Evolutionary conservation across 2,888 invertebrate genomes (phyloP), one percentile per base, ranked within the genome.

Genomic region (Latrodectus elegans): DNA sequence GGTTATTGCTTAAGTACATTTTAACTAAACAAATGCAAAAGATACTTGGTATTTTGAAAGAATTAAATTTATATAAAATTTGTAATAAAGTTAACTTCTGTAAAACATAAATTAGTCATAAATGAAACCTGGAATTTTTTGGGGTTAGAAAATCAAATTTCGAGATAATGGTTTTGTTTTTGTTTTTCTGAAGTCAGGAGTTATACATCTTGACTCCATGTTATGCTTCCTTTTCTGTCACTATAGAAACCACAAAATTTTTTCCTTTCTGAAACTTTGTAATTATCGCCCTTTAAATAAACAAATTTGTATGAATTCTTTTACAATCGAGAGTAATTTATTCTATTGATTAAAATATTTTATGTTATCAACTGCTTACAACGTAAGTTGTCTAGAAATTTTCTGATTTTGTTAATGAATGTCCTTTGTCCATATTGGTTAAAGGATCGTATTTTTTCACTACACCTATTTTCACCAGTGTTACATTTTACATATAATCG

Each of bases 161-260:
- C 22, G 22, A 22, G 22, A 22, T 22, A 22, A 22, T 22, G 22
- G 22, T 22, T 22, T 22, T 22, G 22, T 22, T 22, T 22, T 22
- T 1, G 1, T 1, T 22, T 22, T 22, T 22, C 22, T 22, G 22
- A 22, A 22, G 22, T 22, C 22, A 81, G 68, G 52, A 52, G 15
- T 53, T 6, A 81, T 81, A 86, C 86, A 86, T 67, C 86, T 86
- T 81, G 55, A 81, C 86, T 86, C 76, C 64, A 75, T 79, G 75
- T 86, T 86, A 64, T 86, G 86, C 75, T 73, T 86, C 77, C 65
- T 75, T 74, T 64, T 53, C 80, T 86, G 86, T 86, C 86, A 86
- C 86, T 86, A 86, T 86, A 86, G 86, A 81, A 86, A 86, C 86
- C 68, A 75, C n/a, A 22, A 72, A 77, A 17, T 67, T n/a, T 15